A percentile compares a stretch with the other conserved stretches of the same genome.
Evolutionary conservation across 1,140 invertebrate genomes (phyloP).

Genomic region (Lutraria rhynchaena): DNA sequence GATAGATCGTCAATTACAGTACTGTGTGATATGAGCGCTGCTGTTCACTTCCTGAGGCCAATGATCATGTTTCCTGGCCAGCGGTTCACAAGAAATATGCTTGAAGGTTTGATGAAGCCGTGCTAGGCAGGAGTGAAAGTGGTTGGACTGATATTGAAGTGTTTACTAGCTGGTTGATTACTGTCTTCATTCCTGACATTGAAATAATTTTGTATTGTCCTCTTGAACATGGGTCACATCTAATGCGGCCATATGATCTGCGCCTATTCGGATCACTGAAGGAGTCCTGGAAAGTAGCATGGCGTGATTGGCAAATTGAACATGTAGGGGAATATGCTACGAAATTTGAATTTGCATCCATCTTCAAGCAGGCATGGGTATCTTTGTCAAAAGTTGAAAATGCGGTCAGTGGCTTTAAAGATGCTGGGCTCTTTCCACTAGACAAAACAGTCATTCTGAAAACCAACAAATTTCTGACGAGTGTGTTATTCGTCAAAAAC

Average conservation of each 20-base stretch:
- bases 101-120: conserved; percentile 42
- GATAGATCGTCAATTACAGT: conserved; percentile 39
- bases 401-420: conserved; percentile 11
- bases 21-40: conserved; percentile 10
- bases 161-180: conserved; percentile 26
- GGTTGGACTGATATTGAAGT: conserved; percentile 20
- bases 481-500: no score
- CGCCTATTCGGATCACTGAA: conserved; percentile 17
- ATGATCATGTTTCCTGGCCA: conserved; percentile 27
- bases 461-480: not conserved
- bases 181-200: conserved; percentile 24
- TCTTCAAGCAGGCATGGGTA: conserved; percentile 34
- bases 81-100: not conserved
- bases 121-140: not conserved
- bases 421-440: conserved; percentile 86
- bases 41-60: conserved; percentile 14
- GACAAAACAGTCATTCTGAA: conserved; percentile 99
- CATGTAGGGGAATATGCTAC: conserved; percentile 33
- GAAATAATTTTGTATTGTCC: conserved; percentile 52
- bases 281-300: not conserved
- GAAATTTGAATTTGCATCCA: conserved; percentile 27
- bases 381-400: not conserved
- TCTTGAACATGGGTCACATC: conserved; percentile 33
- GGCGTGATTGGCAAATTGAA: conserved; percentile 26
- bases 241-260: conserved; percentile 35